Conservation (phyloP, 2,797 vertebrate species). For the Smutsia temminckii region DNA sequence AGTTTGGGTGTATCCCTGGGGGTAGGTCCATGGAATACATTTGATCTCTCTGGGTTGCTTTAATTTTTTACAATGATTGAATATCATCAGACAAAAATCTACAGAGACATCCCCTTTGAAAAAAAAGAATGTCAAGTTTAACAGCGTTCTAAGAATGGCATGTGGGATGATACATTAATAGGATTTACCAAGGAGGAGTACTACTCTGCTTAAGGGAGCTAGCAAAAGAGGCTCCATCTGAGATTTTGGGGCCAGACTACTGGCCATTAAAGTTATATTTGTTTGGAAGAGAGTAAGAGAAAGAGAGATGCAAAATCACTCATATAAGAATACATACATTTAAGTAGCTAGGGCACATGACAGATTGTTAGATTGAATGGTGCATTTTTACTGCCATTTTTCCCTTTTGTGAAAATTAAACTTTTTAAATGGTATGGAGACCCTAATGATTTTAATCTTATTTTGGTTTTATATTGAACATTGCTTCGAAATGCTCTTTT, state of each 20-base stretch:
- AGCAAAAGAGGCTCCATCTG: neutral
- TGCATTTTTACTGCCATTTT: neutral
- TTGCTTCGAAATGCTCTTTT: neutral
- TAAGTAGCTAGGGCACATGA: neutral
- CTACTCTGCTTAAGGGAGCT: neutral
- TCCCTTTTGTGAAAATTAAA: neutral
- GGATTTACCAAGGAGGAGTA: neutral
- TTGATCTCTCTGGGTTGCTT: neutral
- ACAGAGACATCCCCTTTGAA: neutral
- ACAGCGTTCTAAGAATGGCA: neutral
- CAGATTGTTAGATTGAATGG: neutral
- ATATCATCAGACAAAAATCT: slow-evolving; percentile 28
- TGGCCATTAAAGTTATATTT: neutral
- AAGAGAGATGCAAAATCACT: neutral
- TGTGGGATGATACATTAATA: neutral
- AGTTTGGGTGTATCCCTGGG: neutral
- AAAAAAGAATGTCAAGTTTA: neutral
- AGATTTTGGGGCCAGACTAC: neutral
- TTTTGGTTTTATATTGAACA: slow-evolving; percentile 31
- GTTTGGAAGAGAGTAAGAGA: neutral
- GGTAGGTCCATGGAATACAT: neutral
- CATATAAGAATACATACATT: neutral
- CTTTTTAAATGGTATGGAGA: neutral
- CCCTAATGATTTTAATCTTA: neutral
- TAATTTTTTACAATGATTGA: neutral